These are phyloP conservation scores for Paralvinella palmiformis DNA, from an alignment of 1,140 invertebrate genomes.

Conservation along the genomic window DNA sequence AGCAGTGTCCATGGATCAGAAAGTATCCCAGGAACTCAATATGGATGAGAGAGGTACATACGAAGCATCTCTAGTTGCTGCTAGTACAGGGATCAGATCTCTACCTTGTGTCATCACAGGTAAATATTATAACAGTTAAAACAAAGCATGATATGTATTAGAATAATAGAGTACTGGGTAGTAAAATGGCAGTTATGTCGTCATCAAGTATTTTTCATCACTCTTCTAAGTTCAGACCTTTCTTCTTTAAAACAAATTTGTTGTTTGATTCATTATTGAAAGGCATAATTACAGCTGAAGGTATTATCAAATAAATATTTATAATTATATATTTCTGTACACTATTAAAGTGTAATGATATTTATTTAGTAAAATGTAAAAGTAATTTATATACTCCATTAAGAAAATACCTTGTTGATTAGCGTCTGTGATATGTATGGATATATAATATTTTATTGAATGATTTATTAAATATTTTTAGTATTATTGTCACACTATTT, in stretches of 20 bases:
- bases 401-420: not conserved
- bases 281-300: not conserved
- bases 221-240: not conserved
- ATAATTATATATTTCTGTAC: too few species aligned
- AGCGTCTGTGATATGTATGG: not conserved
- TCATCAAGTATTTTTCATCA: constrained; percentile 10
- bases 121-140: constrained; percentile 19
- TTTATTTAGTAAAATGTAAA: not conserved
- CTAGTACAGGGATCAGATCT: constrained; percentile 49
- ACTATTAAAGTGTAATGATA: constrained; percentile 3
- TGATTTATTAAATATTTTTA: not conserved
- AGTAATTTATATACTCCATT: not conserved
- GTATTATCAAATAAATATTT: too few species aligned
- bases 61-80: constrained; percentile 47
- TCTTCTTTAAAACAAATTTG: not conserved
- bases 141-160: not conserved
- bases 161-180: not conserved
- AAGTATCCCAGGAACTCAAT: constrained; percentile 73
- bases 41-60: constrained; percentile 57
- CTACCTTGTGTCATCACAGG: constrained; percentile 71
- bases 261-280: not conserved
- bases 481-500: not conserved
- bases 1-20: constrained; percentile 88
- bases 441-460: not conserved
- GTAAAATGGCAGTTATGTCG: not conserved